Evolutionary conservation across 2,113 vertebrate species (phyloP).

Genomic region (Aegithalos caudatus): DNA sequence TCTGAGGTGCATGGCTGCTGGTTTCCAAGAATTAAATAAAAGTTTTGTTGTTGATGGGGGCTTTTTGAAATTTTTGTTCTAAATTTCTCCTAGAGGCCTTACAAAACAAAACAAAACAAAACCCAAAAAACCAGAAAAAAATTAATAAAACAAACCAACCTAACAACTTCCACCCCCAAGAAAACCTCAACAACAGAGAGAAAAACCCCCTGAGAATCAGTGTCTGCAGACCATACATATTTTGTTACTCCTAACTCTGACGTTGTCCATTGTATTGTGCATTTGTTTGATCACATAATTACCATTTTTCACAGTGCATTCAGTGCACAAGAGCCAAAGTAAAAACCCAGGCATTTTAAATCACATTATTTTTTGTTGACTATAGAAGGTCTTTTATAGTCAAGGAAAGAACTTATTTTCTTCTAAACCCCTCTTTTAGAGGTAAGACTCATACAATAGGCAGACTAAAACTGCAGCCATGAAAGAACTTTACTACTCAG

Average conservation of each 20-base stretch:
- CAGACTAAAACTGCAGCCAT: neutral
- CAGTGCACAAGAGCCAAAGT: neutral
- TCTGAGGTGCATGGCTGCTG: neutral
- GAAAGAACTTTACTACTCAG: neutral
- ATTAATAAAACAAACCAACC: no score
- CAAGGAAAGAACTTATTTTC: neutral
- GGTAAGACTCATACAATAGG: neutral
- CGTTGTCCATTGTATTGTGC: neutral
- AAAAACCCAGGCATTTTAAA: neutral
- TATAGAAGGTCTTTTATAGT: neutral
- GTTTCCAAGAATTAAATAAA: neutral
- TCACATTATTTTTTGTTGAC: neutral
- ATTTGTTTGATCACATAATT: neutral
- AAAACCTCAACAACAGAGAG: neutral
- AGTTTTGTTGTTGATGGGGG: accelerated
- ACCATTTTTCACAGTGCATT: neutral
- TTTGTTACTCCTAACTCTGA: neutral
- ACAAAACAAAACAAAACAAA: neutral
- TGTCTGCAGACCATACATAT: neutral
- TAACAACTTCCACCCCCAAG: neutral
- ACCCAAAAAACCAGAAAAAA: no score
- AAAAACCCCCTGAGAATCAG: neutral
- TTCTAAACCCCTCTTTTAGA: neutral
- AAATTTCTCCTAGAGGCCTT: neutral
- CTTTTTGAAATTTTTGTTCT: neutral